Evolutionary conservation across 2,888 invertebrate genomes (phyloP).

Genomic region (Melanchra persicariae): DNA sequence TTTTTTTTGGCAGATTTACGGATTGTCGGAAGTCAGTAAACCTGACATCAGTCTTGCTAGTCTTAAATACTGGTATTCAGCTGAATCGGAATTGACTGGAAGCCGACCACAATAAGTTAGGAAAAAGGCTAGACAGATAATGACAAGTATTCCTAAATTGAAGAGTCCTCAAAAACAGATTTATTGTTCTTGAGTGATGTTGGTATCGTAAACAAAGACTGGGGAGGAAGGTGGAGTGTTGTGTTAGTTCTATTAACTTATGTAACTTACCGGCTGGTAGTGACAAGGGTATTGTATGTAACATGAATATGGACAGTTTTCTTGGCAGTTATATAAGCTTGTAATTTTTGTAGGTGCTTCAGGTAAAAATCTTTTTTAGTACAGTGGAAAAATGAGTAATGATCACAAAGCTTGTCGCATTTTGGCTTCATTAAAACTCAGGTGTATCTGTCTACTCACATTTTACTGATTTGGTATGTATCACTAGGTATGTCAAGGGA

Average conservation of each 20-base stretch:
- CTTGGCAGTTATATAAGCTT: neutral
- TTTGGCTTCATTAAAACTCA: neutral
- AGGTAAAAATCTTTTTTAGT: neutral
- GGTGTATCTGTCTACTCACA: neutral
- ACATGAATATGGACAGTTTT: neutral
- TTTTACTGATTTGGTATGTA: too few relatives aligned
- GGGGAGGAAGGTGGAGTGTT: neutral
- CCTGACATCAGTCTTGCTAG: too few relatives aligned
- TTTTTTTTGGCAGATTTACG: too few relatives aligned
- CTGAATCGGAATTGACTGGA: too few relatives aligned
- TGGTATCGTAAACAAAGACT: neutral
- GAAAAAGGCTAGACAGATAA: too few relatives aligned
- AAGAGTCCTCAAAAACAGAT: neutral
- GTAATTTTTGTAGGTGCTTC: neutral
- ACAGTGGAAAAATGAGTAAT: neutral
- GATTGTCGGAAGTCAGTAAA: too few relatives aligned
- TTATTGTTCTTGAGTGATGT: neutral
- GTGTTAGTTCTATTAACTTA: constrained; percentile 28
- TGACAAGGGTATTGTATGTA: constrained; percentile 7
- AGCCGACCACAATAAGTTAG: too few relatives aligned
- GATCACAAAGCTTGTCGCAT: neutral
- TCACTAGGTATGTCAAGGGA: too few relatives aligned
- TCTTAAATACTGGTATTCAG: too few relatives aligned
- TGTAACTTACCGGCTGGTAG: constrained; percentile 6
- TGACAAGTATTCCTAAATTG: too few relatives aligned